Percentiles rank a stretch among this genome's conserved stretches.
Conservation (phyloP, 53 echinoderm and acorn worm species). For the Mesocentrotus franciscanus region DNA sequence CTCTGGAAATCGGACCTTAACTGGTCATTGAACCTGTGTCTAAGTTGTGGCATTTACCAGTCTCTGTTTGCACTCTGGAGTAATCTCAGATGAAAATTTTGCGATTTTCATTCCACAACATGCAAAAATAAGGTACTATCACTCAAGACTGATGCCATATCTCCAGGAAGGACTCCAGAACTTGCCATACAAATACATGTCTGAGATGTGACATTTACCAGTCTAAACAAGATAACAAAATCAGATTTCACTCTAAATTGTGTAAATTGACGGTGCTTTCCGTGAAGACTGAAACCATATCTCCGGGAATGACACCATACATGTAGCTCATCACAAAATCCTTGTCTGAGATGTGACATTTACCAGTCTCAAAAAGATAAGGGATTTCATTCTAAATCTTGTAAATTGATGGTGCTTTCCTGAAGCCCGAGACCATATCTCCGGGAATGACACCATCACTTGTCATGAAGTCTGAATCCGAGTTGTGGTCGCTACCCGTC, state of each 20-base stretch:
- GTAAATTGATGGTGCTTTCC: slow-evolving; percentile 98
- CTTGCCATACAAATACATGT: too few species aligned
- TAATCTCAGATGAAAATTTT: too few species aligned
- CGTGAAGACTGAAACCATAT: slow-evolving; percentile 71
- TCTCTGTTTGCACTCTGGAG: too few species aligned
- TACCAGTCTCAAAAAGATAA: slow-evolving; percentile 45
- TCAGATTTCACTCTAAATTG: slow-evolving; percentile 75
- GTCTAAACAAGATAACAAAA: background rate
- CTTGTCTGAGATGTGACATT: slow-evolving; percentile 63
- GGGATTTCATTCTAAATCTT: slow-evolving; percentile 81
- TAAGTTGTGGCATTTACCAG: too few species aligned
- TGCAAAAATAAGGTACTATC: too few species aligned
- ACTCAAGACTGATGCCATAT: too few species aligned
- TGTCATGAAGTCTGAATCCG: slow-evolving; percentile 77
- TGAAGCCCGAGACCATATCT: slow-evolving; percentile 71
- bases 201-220: background rate
- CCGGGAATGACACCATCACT: slow-evolving; percentile 65
- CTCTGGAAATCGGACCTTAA: too few species aligned
- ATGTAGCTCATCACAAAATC: slow-evolving; percentile 81
- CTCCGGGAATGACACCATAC: slow-evolving; percentile 44
- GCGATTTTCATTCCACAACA: too few species aligned
- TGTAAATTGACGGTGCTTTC: slow-evolving; percentile 95
- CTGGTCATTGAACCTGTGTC: too few species aligned
- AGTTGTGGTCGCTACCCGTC: slow-evolving; percentile 63
- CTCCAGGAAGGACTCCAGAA: too few species aligned